These are phyloP conservation scores for Ptychadena robeensis DNA, from an alignment of 2,797 vertebrate species.

Conservation along the genomic window DNA sequence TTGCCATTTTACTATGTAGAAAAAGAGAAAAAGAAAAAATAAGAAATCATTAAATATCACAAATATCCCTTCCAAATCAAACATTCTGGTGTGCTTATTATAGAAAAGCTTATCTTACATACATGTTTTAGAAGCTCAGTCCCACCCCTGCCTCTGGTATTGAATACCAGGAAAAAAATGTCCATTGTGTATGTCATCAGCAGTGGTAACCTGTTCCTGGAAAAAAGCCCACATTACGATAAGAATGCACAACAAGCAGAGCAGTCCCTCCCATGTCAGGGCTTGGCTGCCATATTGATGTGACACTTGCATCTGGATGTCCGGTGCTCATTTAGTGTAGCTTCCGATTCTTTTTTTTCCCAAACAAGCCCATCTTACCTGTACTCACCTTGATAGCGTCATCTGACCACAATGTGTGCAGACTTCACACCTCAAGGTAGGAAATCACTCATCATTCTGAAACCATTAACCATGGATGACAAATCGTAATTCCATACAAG, in stretches of 20 bases:
- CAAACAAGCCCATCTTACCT: slow-evolving; percentile 49
- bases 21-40: too few relatives aligned
- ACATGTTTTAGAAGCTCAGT: neutral
- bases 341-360: slow-evolving; percentile 23
- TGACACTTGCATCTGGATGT: slow-evolving; percentile 53
- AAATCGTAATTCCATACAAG: too few relatives aligned
- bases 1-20: too few relatives aligned
- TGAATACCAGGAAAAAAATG: slow-evolving; percentile 5
- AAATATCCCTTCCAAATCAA: neutral
- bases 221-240: slow-evolving; percentile 13
- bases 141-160: neutral
- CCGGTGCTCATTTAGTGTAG: neutral
- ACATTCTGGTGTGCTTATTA: neutral
- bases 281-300: slow-evolving; percentile 55
- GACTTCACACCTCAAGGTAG: neutral
- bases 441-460: too few relatives aligned
- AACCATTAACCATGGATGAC: too few relatives aligned
- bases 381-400: slow-evolving; percentile 16
- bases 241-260: slow-evolving; percentile 25
- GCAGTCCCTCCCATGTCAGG: slow-evolving; percentile 52
- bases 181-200: slow-evolving; percentile 17
- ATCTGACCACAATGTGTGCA: neutral
- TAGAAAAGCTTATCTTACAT: neutral
- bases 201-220: slow-evolving; percentile 14
- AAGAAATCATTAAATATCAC: too few relatives aligned